Percentiles rank a stretch among this genome's conserved stretches.
These are phyloP conservation scores for Gymnobelideus leadbeateri DNA, from an alignment of 2,113 vertebrate species.

Conservation along the genomic window DNA sequence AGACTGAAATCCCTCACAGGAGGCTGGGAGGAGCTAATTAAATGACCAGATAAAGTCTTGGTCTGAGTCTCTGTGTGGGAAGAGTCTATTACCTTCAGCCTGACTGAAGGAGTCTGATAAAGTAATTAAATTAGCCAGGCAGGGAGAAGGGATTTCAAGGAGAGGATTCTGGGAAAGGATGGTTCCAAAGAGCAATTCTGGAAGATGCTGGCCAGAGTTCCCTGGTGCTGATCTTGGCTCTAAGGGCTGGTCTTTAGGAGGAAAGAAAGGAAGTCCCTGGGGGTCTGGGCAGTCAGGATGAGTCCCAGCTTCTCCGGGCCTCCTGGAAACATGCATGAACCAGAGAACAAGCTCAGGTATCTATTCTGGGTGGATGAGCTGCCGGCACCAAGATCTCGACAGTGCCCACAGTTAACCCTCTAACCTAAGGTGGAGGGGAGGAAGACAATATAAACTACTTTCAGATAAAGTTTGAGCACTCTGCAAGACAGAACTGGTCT, in stretches of 20 bases:
- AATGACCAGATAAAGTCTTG: conserved; percentile 22
- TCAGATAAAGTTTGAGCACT: neutral
- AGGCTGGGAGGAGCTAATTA: neutral
- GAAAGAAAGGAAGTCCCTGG: neutral
- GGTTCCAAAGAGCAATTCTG: neutral
- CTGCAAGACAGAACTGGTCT: neutral
- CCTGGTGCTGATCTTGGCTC: conserved; percentile 26
- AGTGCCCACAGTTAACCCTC: neutral
- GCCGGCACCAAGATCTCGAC: neutral
- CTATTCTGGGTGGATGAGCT: neutral
- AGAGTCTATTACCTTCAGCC: neutral
- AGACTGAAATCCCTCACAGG: conserved; percentile 11
- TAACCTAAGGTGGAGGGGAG: neutral
- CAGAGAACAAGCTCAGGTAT: neutral
- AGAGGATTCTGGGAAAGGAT: conserved; percentile 33
- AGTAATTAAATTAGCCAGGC: conserved; percentile 48
- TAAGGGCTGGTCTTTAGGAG: neutral
- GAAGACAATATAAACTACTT: neutral
- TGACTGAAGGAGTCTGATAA: conserved; percentile 38
- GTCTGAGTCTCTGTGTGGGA: neutral
- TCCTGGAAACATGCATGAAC: neutral
- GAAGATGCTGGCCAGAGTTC: conserved; percentile 13
- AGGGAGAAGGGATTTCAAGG: neutral
- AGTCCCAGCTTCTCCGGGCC: neutral
- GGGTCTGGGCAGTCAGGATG: neutral